phyloP scores from a whole-genome alignment of 2,888 invertebrate species.

The Creontiades dilutus region DNA sequence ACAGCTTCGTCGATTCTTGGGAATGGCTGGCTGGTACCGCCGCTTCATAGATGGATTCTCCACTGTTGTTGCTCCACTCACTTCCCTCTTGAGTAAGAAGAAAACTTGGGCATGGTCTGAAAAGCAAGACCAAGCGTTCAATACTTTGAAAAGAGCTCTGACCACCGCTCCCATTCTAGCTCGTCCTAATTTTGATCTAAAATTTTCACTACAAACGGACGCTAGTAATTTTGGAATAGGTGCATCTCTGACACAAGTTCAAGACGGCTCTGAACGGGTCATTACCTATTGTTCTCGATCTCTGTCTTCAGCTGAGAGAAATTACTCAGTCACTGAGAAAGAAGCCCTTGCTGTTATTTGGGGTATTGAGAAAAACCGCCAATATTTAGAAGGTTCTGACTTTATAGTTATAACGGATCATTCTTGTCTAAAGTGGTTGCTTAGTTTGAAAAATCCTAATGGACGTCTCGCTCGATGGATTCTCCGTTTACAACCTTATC shows the following conservation, averaged over 20 bases:
- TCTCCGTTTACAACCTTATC: too few species aligned
- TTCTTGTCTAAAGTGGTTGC: constrained; percentile 8
- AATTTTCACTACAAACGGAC: constrained; percentile 50
- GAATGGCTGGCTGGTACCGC: constrained; percentile 67
- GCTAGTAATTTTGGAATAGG: constrained; percentile 52
- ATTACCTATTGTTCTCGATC: constrained; percentile 53
- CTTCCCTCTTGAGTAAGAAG: constrained; percentile 52
- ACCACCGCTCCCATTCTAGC: constrained; percentile 52
- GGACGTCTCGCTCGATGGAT: too few species aligned
- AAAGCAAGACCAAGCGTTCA: constrained; percentile 53
- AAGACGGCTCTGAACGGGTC: constrained; percentile 10
- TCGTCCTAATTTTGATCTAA: constrained; percentile 49
- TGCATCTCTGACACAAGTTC: neutral
- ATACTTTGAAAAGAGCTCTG: constrained; percentile 38
- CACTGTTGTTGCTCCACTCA: constrained; percentile 48
- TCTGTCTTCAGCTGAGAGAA: constrained; percentile 41
- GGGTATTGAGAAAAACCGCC: neutral
- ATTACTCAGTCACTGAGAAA: neutral
- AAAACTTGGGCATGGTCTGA: constrained; percentile 60
- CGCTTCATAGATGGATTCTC: neutral
- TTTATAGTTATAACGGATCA: neutral
- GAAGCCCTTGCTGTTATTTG: too few species aligned
- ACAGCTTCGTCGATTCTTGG: constrained; percentile 60
- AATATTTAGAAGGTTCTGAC: constrained; percentile 1
- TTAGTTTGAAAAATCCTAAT: constrained; percentile 47